Percentiles rank a stretch among this genome's conserved stretches.
These are phyloP conservation scores for Hyphantria cunea DNA, from an alignment of 1,140 invertebrate genomes.

Conservation along the genomic window DNA sequence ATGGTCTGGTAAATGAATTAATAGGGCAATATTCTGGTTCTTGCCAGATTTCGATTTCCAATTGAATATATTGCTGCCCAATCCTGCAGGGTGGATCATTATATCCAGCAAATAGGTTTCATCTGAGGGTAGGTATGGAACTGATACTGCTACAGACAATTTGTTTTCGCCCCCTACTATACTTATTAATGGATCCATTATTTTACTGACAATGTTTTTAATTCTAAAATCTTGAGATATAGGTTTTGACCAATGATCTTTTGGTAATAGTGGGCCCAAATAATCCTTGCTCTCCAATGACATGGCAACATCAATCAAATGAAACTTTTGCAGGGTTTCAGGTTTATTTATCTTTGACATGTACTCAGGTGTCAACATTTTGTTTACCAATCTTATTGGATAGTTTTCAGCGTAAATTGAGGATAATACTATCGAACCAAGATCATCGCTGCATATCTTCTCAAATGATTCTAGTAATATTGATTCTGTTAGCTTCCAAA, in stretches of 20 bases:
- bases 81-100: slow-evolving; percentile 81
- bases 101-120: slow-evolving; percentile 85
- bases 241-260: slow-evolving; percentile 76
- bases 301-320: slow-evolving; percentile 85
- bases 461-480: slow-evolving; percentile 83
- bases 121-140: slow-evolving; percentile 82
- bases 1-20: slow-evolving; percentile 86
- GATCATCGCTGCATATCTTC: slow-evolving; percentile 83
- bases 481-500: slow-evolving; percentile 84
- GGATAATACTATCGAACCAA: slow-evolving; percentile 84
- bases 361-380: slow-evolving; percentile 85
- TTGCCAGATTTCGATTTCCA: slow-evolving; percentile 66
- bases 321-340: slow-evolving; percentile 78
- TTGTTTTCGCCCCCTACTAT: slow-evolving; percentile 72
- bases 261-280: slow-evolving; percentile 83
- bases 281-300: slow-evolving; percentile 84
- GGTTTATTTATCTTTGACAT: slow-evolving; percentile 82
- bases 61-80: slow-evolving; percentile 63
- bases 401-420: slow-evolving; percentile 86
- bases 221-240: slow-evolving; percentile 82
- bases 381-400: slow-evolving; percentile 84
- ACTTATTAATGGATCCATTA: slow-evolving; percentile 70
- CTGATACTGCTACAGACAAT: slow-evolving; percentile 77
- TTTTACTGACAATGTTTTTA: slow-evolving; percentile 77
- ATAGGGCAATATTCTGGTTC: slow-evolving; percentile 80